Percentiles rank a stretch among this genome's conserved stretches.
phyloP scores from a whole-genome alignment of 1,140 invertebrate genomes.

The Chymomyza costata region DNA sequence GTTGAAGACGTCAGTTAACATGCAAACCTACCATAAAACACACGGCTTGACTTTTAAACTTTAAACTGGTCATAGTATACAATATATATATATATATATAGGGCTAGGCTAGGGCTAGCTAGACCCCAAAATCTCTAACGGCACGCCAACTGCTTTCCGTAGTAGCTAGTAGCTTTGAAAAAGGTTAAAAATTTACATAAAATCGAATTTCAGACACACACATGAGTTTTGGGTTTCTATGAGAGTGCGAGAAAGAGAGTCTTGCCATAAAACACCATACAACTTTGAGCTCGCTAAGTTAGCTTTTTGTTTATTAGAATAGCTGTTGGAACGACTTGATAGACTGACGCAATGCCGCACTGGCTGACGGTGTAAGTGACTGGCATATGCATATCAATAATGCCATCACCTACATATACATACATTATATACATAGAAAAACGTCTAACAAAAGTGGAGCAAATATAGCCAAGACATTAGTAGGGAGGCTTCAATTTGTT shows the following conservation, averaged over 20 bases:
- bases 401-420: constrained; percentile 46
- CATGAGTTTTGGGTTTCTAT: constrained; percentile 20
- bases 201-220: constrained; percentile 59
- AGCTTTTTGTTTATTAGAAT: constrained; percentile 39
- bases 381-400: constrained; percentile 61
- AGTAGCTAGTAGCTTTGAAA: constrained; percentile 26
- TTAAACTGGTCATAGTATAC: constrained; percentile 38
- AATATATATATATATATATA: neutral
- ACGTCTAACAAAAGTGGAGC: constrained; percentile 38
- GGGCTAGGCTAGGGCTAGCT: constrained; percentile 1
- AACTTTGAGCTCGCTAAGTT: too few relatives aligned
- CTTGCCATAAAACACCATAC: constrained; percentile 16
- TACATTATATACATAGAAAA: constrained; percentile 6
- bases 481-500: constrained; percentile 14
- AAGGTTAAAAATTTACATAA: constrained; percentile 69
- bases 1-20: constrained; percentile 30
- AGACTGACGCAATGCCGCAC: constrained; percentile 41
- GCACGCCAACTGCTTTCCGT: constrained; percentile 45
- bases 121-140: constrained; percentile 37
- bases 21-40: constrained; percentile 52
- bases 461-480: constrained; percentile 32
- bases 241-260: constrained; percentile 4
- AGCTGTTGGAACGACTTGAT: constrained; percentile 44
- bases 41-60: constrained; percentile 61
- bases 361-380: constrained; percentile 22